Base-by-base conservation (phyloP, 2,113 vertebrate species). In the Mastomys natalensis region DNA sequence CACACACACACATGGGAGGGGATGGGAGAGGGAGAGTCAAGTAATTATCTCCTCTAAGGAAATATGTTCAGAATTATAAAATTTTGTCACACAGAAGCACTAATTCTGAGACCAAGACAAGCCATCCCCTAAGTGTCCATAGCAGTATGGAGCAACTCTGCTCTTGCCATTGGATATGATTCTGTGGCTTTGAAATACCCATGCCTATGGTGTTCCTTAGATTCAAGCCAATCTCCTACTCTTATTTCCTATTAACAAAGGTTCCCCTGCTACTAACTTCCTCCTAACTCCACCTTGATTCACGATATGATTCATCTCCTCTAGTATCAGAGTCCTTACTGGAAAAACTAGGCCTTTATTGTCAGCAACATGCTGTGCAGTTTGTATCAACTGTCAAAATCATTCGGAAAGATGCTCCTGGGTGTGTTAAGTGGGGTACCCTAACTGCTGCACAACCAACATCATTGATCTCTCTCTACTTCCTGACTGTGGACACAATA, bases 1-100 rank as follows among this genome's bases (percentile, higher is more conserved):
- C 37, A 48, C 22, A 66, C 74, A 64, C 1, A 22, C 7, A 80
- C 5, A n/a, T 4, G 4, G 12, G 10, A 64, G 62, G 62, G 8
- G 64, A 29, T 1, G 12, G 12, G 66, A 12, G 31, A 66, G 64
- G 12, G 64, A 9, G 2, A 84, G 24, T 62, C 45, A 9, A 29
- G 6, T 92, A 15, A 11, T 94, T 43, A 89, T 90, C 78, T 94
- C 40, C 82, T 94, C 87, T 37, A 81, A 64, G 34, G 89, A 72
- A 93, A 31, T 55, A 70, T 82, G 19, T 17, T 87, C 62, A 82
- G 58, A 82, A 40, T 58, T 70, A 64, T 40, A 68, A 40, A 80
- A 87, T 87, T 58, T 40, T 93, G 31, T 80, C n/a, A 29, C 64
- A 85, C 1, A 72, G 53, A 92, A 87, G 22, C 19, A 60, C 51